These are phyloP conservation scores for Strigamia maritima DNA, from an alignment of 2,888 invertebrate genomes.

Conservation along the genomic window DNA sequence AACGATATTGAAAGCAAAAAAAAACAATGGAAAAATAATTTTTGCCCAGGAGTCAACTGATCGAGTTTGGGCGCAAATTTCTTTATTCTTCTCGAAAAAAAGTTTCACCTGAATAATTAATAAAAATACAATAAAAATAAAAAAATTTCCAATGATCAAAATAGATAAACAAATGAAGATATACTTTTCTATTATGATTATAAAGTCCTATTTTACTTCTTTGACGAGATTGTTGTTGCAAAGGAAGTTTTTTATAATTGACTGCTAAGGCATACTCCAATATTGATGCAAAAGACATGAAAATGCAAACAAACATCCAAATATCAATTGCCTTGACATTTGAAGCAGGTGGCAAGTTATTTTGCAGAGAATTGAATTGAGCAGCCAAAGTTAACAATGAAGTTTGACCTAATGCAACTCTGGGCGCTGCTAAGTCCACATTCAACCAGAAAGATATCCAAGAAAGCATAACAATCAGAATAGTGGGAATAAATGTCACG, in stretches of 20 bases:
- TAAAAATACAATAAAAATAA: no score
- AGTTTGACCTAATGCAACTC: no score
- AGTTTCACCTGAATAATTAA: neutral
- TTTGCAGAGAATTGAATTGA: neutral
- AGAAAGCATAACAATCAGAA: neutral
- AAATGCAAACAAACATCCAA: neutral
- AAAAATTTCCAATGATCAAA: neutral
- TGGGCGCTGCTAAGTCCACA: neutral
- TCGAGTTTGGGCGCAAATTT: neutral
- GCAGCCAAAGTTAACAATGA: neutral
- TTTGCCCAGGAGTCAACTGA: neutral
- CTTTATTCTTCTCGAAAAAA: neutral
- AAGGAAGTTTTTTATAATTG: neutral
- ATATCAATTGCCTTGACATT: neutral
- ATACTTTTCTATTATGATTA: neutral
- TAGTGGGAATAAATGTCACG: neutral
- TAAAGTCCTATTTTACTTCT: neutral
- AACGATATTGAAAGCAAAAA: neutral
- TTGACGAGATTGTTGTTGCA: neutral
- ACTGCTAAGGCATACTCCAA: neutral
- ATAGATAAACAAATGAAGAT: neutral
- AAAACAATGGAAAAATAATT: neutral
- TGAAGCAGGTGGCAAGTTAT: neutral
- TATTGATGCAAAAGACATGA: neutral
- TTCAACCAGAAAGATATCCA: constrained; percentile 23